Evolutionary conservation across 2,797 vertebrate genomes (phyloP), one percentile per base, ranked within the genome.

Genomic region (Adrianichthys oophorus): DNA sequence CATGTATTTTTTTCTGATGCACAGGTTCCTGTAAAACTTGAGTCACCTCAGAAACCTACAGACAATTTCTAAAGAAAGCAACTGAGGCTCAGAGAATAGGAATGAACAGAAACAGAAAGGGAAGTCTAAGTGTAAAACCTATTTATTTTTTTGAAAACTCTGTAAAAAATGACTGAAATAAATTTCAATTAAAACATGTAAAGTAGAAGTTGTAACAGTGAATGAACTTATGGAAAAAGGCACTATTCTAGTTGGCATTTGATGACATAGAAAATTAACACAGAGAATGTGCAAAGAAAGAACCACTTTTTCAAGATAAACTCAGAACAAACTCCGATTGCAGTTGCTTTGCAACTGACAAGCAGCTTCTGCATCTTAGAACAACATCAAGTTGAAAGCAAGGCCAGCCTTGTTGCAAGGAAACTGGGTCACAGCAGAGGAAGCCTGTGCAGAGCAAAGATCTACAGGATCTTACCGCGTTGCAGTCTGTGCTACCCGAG

Each of bases 401-500:
- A 49, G 5, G 16, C 48, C 7, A 8, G 40, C 46, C 49, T 43
- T 43, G 51, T 17, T 23, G 23, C 13, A n/a, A 52, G 53, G 56
- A 18, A 84, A 76, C 2, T n/a, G 52, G 65, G 81, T 69, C 59
- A 41, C 52, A n/a, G 40, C 24, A 64, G 51, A 60, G 14, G 1
- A 3, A 21, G 26, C 16, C 23, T 6, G 14, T 52, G 65, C 70
- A 68, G 15, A 72, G 47, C 54, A 56, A 37, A 58, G 29, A 55
- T 41, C 19, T 68, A 69, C 54, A 68, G 32, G 23, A 13, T 50
- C 74, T 83, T 80, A 84, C 78, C 79, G 32, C 71, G 42, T 15
- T 43, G 54, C 50, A 16, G 55, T 13, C 5, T 54, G 75, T 19
- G 13, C 5, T 1, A 10, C 19, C 0, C 0, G 15, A 73, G 56